Base-by-base conservation (phyloP, 2,797 vertebrate species). In the Enteromius afrohamiltoni region DNA sequence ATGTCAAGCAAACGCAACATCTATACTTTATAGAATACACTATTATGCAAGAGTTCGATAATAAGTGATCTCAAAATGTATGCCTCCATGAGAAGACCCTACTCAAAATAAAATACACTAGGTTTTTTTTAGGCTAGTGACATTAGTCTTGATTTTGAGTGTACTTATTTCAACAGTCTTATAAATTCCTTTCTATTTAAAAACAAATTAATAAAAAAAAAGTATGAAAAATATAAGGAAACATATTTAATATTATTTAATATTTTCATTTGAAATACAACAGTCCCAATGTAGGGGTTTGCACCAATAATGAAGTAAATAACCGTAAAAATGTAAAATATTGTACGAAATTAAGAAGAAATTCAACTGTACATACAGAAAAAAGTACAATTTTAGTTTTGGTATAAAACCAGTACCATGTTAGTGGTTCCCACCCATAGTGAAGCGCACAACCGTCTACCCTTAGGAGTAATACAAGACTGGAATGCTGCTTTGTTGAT, bases 401-500 rank as follows among this genome's bases (percentile, higher is more conserved):
- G 5, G 16, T 51, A 68, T 51, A 26, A 49, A 68, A 51, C 13
- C 11, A 53, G 21, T 53, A 23, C 6, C 0, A 49, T 68, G 3
- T 40, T 37, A 69, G 31, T 16, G 8, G 23, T 45, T 21, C 79
- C 34, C 6, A 31, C 65, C 23, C 21, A 70, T 14, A 40, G 19
- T 64, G 1, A 47, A 47, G 23, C 7, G 47, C 73, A 62, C 8
- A 71, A 19, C 51, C 14, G 21, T 58, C 21, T 55, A 58, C 10
- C 7, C 0, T 21, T 68, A 62, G 17, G 34, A n/a, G 19, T 71
- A 29, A 21, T 60, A 45, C 17, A 60, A 29, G 47, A 34, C 47
- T 67, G 26, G 34, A 74, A 79, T 47, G n/a, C n/a, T 29, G 14
- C 11, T 31, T 83, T 83, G 79, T 83, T 64, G 60, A 13, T 55